Conservation (phyloP, 2,113 vertebrate genomes). For the Craseonycteris thonglongyai region DNA sequence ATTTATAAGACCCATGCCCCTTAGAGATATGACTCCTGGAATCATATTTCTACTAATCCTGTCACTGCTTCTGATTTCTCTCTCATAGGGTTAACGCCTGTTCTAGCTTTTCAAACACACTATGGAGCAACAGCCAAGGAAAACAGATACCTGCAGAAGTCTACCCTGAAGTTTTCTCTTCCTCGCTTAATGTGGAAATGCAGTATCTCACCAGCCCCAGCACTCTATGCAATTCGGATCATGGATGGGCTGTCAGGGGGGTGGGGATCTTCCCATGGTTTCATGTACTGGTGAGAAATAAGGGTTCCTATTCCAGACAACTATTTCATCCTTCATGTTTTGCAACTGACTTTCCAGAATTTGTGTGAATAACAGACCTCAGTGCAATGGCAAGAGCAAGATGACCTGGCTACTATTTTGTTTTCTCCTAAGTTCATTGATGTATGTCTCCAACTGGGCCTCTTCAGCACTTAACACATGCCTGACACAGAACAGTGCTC, state of each 20-base stretch:
- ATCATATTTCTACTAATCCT: background rate
- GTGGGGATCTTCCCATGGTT: background rate
- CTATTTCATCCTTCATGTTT: background rate
- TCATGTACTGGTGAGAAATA: background rate
- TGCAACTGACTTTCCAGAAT: background rate
- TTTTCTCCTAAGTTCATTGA: fast-evolving
- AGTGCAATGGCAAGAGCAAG: background rate
- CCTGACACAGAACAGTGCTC: background rate
- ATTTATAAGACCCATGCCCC: background rate
- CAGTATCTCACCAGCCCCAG: background rate
- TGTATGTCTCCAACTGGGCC: fast-evolving
- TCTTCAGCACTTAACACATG: fast-evolving
- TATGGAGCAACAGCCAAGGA: background rate
- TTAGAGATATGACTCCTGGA: background rate
- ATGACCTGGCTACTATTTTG: background rate
- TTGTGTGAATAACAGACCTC: background rate
- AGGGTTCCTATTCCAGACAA: background rate
- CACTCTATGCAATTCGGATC: background rate
- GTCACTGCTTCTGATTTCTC: background rate
- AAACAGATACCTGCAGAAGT: background rate
- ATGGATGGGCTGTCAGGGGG: fast-evolving
- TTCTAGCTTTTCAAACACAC: background rate
- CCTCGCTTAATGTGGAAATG: background rate
- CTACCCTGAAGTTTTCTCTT: background rate
- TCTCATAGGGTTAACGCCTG: slow-evolving; percentile 22